A percentile compares a stretch with the other conserved stretches of the same genome.
Evolutionary conservation across 2,797 vertebrate genomes (phyloP).

Genomic region (Tokudaia tokunoshimensis): DNA sequence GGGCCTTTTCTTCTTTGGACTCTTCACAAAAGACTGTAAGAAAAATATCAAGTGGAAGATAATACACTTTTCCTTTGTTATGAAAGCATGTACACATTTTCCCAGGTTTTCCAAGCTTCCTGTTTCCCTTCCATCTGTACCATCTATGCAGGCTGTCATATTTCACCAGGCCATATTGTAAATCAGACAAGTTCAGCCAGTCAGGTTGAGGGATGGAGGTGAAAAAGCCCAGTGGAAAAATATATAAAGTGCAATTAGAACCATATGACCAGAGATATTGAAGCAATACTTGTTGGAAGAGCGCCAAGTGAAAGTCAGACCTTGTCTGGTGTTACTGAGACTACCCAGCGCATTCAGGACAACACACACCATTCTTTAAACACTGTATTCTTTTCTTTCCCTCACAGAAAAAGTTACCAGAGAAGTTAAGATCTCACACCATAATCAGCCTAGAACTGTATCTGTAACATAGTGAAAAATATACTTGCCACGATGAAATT

Average conservation of each 20-base stretch:
- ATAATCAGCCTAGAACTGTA: not conserved
- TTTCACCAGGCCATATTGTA: conserved; percentile 67
- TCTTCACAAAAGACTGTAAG: conserved; percentile 49
- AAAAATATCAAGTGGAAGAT: not conserved
- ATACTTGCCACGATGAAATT: conserved; percentile 3
- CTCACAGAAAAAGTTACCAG: not conserved
- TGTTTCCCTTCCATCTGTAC: rapidly evolving
- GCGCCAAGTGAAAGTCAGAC: conserved; percentile 74
- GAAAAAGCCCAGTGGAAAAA: conserved; percentile 78
- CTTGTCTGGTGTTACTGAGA: conserved; percentile 72
- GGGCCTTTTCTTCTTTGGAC: not conserved
- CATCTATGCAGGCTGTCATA: not conserved
- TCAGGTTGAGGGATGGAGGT: conserved; percentile 62
- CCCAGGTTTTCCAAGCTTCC: not conserved
- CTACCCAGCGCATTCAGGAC: conserved; percentile 54
- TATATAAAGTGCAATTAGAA: conserved; percentile 84
- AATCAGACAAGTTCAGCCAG: conserved; percentile 71
- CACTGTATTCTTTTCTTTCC: conserved; percentile 21
- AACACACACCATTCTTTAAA: conserved; percentile 54
- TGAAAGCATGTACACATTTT: not conserved
- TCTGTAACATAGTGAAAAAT: not conserved
- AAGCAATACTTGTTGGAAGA: conserved; percentile 62
- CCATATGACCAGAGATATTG: conserved; percentile 78
- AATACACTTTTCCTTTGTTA: conserved; percentile 10
- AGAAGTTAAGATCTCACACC: conserved; percentile 3